Conservation (phyloP, 2,797 vertebrate species). For the Acipenser transmontanus region DNA sequence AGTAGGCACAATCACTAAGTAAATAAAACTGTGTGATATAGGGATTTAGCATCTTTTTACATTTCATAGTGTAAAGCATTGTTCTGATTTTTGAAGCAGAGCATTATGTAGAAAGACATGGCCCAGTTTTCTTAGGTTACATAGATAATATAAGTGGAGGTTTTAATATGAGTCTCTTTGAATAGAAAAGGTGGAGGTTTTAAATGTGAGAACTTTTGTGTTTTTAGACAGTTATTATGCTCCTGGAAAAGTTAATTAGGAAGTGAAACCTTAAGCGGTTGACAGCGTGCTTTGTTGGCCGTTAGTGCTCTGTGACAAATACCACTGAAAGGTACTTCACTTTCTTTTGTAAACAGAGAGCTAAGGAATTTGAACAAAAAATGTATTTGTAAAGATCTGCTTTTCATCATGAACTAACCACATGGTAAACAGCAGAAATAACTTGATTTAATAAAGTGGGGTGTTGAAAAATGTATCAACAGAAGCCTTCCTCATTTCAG, state of each 20-base stretch:
- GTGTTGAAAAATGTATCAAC: conserved; percentile 64
- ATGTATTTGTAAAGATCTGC: conserved; percentile 77
- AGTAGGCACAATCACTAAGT: too few relatives aligned
- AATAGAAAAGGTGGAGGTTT: conserved; percentile 32
- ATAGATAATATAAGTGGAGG: too few relatives aligned
- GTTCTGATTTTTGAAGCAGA: too few relatives aligned
- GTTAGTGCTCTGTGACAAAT: conserved; percentile 82
- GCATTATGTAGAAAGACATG: too few relatives aligned
- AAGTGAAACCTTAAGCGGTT: conserved; percentile 88
- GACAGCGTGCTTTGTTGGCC: conserved; percentile 83
- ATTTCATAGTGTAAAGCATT: too few relatives aligned
- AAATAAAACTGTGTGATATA: too few relatives aligned
- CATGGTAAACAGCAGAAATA: conserved; percentile 71
- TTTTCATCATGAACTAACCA: conserved; percentile 64
- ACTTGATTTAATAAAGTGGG: conserved; percentile 68
- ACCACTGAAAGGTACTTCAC: conserved; percentile 85
- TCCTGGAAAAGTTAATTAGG: conserved; percentile 88
- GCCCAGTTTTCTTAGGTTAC: too few relatives aligned
- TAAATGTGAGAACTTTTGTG: conserved; percentile 47
- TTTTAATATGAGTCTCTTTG: too few relatives aligned
- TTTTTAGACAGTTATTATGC: conserved; percentile 73
- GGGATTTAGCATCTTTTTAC: too few relatives aligned
- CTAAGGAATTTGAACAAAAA: conserved; percentile 71
- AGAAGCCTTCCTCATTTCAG: conserved; percentile 25
- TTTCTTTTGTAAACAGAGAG: conserved; percentile 84